Base-by-base conservation (phyloP, 2,888 invertebrate species). In the Mesorhabditis sp. region DNA sequence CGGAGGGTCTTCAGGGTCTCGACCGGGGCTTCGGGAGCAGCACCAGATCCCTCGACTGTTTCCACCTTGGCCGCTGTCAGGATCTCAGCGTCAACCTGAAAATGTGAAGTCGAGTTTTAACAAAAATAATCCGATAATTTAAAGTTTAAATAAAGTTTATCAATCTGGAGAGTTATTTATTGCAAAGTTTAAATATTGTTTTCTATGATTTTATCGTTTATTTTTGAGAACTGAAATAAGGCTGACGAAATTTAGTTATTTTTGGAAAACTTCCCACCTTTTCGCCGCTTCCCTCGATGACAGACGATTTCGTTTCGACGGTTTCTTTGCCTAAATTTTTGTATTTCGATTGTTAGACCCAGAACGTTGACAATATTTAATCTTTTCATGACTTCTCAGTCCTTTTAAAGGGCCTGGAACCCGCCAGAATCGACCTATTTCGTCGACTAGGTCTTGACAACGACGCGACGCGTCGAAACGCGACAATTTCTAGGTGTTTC, bases 271-370 rank as follows among this genome's bases (percentile, higher is more conserved):
- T 50, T n/a, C n/a, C 7, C n/a, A 50, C 58, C 58, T 50, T 50
- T 50, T 50, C 58, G n/a, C 58, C 58, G 58, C 58, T 50, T 50
- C 58, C 58, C 58, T 50, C 58, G 58, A 50, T n/a, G 7, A 13
- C 10, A 0, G 58, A 13, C n/a, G 7, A 10, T 50, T 50, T 50
- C n/a, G 7, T 50, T 13, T 13, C 58, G 10, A 2, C 7, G 10
- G 7, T 50, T 50, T 50, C 58, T n/a, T 50, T 50, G 58, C 58
- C 58, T 50, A n/a, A 50, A 50, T 28, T 28, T 28, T 28, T 28
- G 28, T 28, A 28, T 28, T 28, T 28, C 28, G 28, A 28, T 28
- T 28, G 28, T 28, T 28, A 28, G n/a, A 50, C 7, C 7, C 58
- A 50, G 2, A 50, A 50, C 7, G n/a, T 2, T 50, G 58, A 50